A percentile compares a stretch with the other conserved stretches of the same genome.
phyloP scores from a whole-genome alignment of 2,113 vertebrate genomes.

The Gorsachius goisagi region DNA sequence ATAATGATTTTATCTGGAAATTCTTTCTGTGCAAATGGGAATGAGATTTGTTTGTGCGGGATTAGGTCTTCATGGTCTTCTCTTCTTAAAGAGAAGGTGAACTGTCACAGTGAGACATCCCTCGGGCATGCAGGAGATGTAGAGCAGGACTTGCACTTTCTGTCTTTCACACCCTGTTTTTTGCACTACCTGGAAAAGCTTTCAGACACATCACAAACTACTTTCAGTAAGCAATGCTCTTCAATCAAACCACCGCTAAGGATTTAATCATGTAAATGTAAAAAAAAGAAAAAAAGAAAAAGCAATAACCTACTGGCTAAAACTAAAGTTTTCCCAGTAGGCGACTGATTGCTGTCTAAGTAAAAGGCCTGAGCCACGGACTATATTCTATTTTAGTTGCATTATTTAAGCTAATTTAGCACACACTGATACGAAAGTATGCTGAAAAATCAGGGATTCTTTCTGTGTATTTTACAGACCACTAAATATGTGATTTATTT shows the following conservation, averaged over 20 bases:
- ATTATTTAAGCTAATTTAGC: background rate
- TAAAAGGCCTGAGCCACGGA: background rate
- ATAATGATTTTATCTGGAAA: background rate
- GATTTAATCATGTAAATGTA: background rate
- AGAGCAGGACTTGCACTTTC: background rate
- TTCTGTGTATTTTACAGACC: background rate
- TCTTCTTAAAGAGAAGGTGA: background rate
- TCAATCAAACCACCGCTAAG: background rate
- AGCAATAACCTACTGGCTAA: background rate
- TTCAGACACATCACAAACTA: background rate
- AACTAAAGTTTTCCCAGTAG: background rate
- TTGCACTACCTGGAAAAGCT: background rate
- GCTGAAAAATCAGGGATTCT: background rate
- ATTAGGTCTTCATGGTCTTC: background rate
- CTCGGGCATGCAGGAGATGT: accelerated
- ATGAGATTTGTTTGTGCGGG: background rate
- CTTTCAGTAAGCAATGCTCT: background rate
- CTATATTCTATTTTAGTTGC: background rate
- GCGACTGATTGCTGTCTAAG: constrained; percentile 15
- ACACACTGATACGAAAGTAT: background rate
- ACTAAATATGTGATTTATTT: accelerated
- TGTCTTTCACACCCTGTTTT: background rate
- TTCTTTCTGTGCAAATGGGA: background rate
- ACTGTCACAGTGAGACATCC: accelerated
- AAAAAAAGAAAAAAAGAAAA: background rate